Evolutionary conservation across 2,888 invertebrate genomes (phyloP), one percentile per base, ranked within the genome.

Genomic region (Microctonus aethiopoides): DNA sequence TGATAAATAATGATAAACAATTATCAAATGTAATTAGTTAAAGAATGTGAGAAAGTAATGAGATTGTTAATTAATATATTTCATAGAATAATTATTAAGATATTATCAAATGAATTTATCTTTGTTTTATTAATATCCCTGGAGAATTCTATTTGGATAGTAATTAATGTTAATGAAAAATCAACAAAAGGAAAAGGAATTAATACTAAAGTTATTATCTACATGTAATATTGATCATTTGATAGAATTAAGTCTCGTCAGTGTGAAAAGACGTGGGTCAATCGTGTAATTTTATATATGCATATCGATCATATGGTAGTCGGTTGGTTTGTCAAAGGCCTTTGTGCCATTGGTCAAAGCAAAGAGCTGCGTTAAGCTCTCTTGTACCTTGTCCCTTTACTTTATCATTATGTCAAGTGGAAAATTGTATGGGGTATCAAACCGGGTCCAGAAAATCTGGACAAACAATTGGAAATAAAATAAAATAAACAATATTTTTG

Each of bases 281-380:
- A n/a, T n/a, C n/a, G n/a, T n/a, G n/a, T n/a, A n/a, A n/a, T n/a
- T n/a, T n/a, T n/a, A 56, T 61, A 46, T 46, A 64, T n/a, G 52
- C 36, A 59, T 67, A 75, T 74, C 69, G 74, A 75, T 74, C 73
- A 70, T 56, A 24, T 34, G 54, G 52, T 39, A 71, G 67, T 73
- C 75, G 77, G 72, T 76, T 77, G 73, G 70, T 71, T 79, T 76
- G 77, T 79, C 79, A 79, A 79, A 79, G 79, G 75, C 73, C 72
- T 39, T 7, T 16, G 46, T 46, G 36, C 36, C n/a, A 13, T 16
- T 29, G 29, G 46, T 51, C 16, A 62, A n/a, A 54, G 29, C n/a
- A 56, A 54, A 54, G 46, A 52, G 36, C 11, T 22, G 24, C 34
- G 24, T 34, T 32, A 46, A 24, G 10, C 54, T 11, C 54, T 11